Percentiles rank a stretch among this genome's conserved stretches.
Evolutionary conservation across 53 echinoderm and acorn worm species (phyloP).

Genomic region (Holothuria leucospilota): DNA sequence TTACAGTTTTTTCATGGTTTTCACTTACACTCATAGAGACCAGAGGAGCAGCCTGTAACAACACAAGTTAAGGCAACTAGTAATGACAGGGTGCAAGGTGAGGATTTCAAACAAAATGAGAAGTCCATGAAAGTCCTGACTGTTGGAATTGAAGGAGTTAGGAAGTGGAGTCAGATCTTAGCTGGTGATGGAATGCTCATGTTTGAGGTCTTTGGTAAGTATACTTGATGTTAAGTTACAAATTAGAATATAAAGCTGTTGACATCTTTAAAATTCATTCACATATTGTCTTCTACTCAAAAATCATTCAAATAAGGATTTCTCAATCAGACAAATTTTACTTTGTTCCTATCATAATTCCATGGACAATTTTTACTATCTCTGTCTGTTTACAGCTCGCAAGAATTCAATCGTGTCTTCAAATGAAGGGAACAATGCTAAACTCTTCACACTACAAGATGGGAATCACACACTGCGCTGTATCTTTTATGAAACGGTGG

Average conservation of each 20-base stretch:
- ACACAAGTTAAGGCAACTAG: neutral
- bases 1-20: no score
- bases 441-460: constrained; percentile 81
- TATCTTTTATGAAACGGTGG: constrained; percentile 95
- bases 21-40: no score
- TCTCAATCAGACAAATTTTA: no score
- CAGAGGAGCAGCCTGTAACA: no score
- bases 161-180: constrained; percentile 77
- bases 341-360: no score
- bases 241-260: no score
- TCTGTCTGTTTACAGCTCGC: constrained; percentile 47
- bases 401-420: constrained; percentile 74
- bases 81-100: neutral
- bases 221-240: no score
- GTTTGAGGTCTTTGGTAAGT: constrained; percentile 95
- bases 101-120: constrained; percentile 20
- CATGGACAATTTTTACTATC: no score
- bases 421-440: constrained; percentile 62
- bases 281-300: no score
- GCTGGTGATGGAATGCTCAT: constrained; percentile 66
- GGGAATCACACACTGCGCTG: constrained; percentile 78
- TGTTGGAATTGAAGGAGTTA: constrained; percentile 75
- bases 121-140: constrained; percentile 72
- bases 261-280: no score
- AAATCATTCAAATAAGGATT: no score